Evolutionary conservation across 2,888 invertebrate genomes (phyloP), one percentile per base, ranked within the genome.

Genomic region (Polydrusus cervinus): DNA sequence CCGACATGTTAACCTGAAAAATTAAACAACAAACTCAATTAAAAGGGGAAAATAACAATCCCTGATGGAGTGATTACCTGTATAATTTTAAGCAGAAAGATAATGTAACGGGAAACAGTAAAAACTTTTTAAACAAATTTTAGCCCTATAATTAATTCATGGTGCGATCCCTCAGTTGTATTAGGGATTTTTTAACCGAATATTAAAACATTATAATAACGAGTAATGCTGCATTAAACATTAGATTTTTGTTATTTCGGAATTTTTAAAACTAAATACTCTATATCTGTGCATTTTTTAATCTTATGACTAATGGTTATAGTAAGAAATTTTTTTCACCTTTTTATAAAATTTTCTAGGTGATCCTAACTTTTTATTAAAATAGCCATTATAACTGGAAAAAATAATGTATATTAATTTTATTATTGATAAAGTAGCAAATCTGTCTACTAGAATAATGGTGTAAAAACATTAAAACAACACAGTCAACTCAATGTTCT

Each of bases 21-120:
- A 43, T 43, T n/a, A 43, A 43, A 6, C 43, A 34, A 43, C 43
- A 43, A 43, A 43, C 43, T 43, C 43, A 43, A 43, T 43, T 43
- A 13, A n/a, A 13, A 43, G 43, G 43, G n/a, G n/a, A 43, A 43
- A 43, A 43, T 10, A 43, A 43, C 43, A 43, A 43, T 43, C 43
- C 43, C 43, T 9, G 7, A 34, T 43, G 6, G 3, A 43, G 43
- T 13, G 43, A 43, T 43, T n/a, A 43, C 43, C 43, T 43, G 43
- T 43, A n/a, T 13, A 43, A 34, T 34, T 34, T 34, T 34, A 34
- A 10, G 7, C 34, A 34, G 8, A 34, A 34, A 34, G 7, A 34
- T 1, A 10, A 43, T 3, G 9, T 1, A n/a, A n/a, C 9, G 43
- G 3, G 13, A 3, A 43, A 43, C 43, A 43, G n/a, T 6, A 6